Percentiles rank a stretch among this genome's conserved stretches.
Evolutionary conservation across 2,888 invertebrate genomes (phyloP).

Genomic region (Epinotia ramella): DNA sequence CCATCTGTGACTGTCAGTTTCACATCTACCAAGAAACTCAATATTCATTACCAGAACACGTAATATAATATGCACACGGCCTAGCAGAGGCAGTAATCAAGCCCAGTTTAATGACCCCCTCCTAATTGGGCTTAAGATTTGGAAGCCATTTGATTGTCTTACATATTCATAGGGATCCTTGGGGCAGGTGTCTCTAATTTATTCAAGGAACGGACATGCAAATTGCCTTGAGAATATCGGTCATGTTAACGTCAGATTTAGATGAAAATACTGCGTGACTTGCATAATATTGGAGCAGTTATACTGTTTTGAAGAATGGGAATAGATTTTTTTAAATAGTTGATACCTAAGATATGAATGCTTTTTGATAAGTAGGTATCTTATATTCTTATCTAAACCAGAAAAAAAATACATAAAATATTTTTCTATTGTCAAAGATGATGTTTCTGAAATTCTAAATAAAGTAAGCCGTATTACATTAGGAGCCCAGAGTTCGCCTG

Average conservation of each 20-base stretch:
- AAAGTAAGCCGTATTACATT: no score
- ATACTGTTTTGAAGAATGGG: not conserved
- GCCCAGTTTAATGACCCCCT: conserved; percentile 76
- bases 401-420: not conserved
- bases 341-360: not conserved
- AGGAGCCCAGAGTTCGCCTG: no score
- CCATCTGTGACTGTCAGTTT: not conserved
- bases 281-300: conserved; percentile 55
- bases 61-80: conserved; percentile 52
- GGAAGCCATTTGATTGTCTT: conserved; percentile 78
- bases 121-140: conserved; percentile 83
- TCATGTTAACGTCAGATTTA: conserved; percentile 84
- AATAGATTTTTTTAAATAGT: no score
- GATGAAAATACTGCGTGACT: conserved; percentile 81
- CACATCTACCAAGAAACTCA: conserved; percentile 29
- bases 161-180: conserved; percentile 83
- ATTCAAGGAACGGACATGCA: conserved; percentile 84
- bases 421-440: not conserved
- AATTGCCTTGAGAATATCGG: conserved; percentile 81
- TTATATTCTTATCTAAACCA: not conserved
- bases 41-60: conserved; percentile 37
- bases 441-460: no score
- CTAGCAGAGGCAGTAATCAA: conserved; percentile 70
- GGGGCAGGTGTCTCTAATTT: conserved; percentile 80
- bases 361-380: not conserved